Evolutionary conservation across 2,888 invertebrate species (phyloP).

Genomic region (Drosophila paranaensis): DNA sequence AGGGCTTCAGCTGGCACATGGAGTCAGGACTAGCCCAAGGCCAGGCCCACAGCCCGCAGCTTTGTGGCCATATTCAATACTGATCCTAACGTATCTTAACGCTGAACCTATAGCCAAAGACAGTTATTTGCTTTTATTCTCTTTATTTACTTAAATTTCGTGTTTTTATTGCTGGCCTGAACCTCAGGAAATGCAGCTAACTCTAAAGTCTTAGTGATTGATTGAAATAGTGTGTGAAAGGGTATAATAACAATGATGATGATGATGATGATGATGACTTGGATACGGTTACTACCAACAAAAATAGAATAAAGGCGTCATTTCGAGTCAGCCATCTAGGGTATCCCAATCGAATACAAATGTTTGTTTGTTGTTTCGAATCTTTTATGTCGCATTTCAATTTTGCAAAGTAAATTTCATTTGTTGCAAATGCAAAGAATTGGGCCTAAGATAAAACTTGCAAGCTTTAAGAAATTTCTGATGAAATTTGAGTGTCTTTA

Average conservation of each 20-base stretch:
- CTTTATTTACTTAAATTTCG: slow-evolving; percentile 1
- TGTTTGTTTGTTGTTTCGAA: neutral
- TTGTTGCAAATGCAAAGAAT: neutral
- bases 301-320: neutral
- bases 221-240: slow-evolving; percentile 20
- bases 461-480: neutral
- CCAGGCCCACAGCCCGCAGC: slow-evolving; percentile 11
- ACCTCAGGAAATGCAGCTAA: slow-evolving; percentile 6
- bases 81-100: neutral
- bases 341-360: slow-evolving; percentile 6
- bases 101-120: neutral
- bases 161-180: no score
- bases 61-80: slow-evolving; percentile 12
- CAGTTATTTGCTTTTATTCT: neutral
- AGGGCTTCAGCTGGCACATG: neutral
- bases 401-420: neutral
- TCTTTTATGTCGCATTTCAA: neutral
- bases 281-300: neutral
- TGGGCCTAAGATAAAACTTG: neutral
- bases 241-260: slow-evolving; percentile 6
- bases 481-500: neutral
- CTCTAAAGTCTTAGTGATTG: slow-evolving; percentile 42
- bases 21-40: neutral
- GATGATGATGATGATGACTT: neutral
- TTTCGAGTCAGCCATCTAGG: slow-evolving; percentile 1